Evolutionary conservation across 2,888 invertebrate genomes (phyloP), one percentile per base, ranked within the genome.

Genomic region (Macaria liturata): DNA sequence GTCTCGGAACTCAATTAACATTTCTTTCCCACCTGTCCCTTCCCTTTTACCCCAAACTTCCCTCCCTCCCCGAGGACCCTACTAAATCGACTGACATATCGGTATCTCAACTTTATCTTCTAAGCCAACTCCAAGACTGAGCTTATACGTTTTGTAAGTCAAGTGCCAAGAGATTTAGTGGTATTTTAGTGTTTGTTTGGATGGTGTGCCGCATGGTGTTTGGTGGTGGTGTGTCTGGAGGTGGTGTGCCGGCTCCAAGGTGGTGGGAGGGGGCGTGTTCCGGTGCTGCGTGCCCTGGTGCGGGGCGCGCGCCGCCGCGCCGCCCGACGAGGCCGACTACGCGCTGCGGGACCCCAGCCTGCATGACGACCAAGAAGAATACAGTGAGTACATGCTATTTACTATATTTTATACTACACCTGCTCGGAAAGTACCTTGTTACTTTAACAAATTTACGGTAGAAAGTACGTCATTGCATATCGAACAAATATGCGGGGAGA

Each of bases 241-340:
- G 78, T 78, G 75, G 71, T 78, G 76, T 75, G 78, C 88, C 84
- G 89, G 88, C 92, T 86, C 87, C 94, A 94, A 93, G 92, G 94
- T 94, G 94, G 94, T 94, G 86, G 94, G 95, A 93, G 94, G 94
- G 85, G 94, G 94, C 93, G 94, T 95, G 93, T 95, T 95, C 94
- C 95, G 95, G 94, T 95, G 95, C 93, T 95, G 95, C 93, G 94
- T 95, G 94, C 95, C 95, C 94, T 95, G 95, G 94, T 95, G 95
- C 93, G 95, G 95, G 91, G 91, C 91, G 91, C 91, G 91, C 94
- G 93, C 94, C 93, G 94, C 95, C 91, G 88, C 93, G 88, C 93
- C 94, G 91, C 91, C 90, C 78, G 90, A 93, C 91, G 93, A 94
- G 84, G 93, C 93, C 76, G 84, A 84, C 70, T 81, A 88, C 84